Base-by-base conservation (phyloP, 30 jellyfish, hydroid and myxozoan genomes). In the Cassiopea xamachana region DNA sequence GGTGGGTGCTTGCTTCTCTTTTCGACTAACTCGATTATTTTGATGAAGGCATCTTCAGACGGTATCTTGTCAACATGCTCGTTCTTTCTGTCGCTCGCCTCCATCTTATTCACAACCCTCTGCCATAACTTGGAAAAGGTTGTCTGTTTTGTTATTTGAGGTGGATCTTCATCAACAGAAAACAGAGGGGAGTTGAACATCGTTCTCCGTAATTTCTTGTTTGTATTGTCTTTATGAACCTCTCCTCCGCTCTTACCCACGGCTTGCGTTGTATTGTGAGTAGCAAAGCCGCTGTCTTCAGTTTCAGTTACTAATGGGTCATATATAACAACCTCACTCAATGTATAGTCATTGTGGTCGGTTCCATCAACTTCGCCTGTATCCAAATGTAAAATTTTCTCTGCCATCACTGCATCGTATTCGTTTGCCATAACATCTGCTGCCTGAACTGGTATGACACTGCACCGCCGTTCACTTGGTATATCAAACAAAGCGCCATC, bases 21-120 rank as follows among this genome's bases (percentile, higher is more conserved):
- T 39, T 84, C 92, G 44, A 84, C 77, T 39, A 69, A 67, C 14
- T 73, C 92, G 46, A 84, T 51, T 27, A 84, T 84, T 60, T 84
- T 55, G 45, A 50, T 79, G 62, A 84, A 84, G 8, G 75, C 59
- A 43, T 48, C 77, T 50, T 84, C 92, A 4, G 92, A 84, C 14
- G 92, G 84, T 44, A 84, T 50, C 13, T 55, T 60, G 15, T 78
- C 87, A 8, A 14, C 17, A 1, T 60, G 2, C 10, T 78, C 51
- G 7, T 9, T 43, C 16, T 15, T 71, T 15, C 14, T 60, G 1
- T 39, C 71, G 7, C 1, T 43, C 49, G 16, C 55, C 67, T 48
- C 64, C 7, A 7, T 43, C 55, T 15, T 71, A 1, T 47, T 60
- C 12, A 18, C 71, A 50, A 15, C 51, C 27, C 27, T 78, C 67